Conservation (phyloP, 2,888 invertebrate genomes). For the Polietes domitor region DNA sequence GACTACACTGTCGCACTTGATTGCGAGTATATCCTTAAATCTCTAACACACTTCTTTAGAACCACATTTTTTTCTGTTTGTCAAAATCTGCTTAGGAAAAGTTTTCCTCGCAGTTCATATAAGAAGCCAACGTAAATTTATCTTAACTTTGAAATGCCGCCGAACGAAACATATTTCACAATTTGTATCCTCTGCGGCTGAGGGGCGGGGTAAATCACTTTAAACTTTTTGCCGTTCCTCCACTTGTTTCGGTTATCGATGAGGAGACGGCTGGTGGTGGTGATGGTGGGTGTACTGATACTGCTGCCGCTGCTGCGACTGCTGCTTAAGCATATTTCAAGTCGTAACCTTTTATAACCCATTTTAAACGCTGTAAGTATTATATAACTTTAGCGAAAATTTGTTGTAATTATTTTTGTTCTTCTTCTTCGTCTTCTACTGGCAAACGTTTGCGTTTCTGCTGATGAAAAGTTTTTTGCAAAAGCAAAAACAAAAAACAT, state of each 20-base stretch:
- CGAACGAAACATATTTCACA: slow-evolving; percentile 23
- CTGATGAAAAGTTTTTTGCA: slow-evolving; percentile 30
- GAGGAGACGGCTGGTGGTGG: neutral
- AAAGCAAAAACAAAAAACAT: neutral
- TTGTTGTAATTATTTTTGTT: slow-evolving; percentile 55
- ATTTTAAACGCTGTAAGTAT: slow-evolving; percentile 48
- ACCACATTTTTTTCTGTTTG: neutral
- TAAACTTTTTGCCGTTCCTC: slow-evolving; percentile 22
- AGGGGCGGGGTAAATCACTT: slow-evolving; percentile 26
- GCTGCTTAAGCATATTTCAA: slow-evolving; percentile 28
- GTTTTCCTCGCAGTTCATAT: neutral
- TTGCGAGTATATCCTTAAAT: slow-evolving; percentile 5
- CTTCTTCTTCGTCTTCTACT: neutral
- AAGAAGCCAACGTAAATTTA: slow-evolving; percentile 38
- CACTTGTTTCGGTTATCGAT: neutral
- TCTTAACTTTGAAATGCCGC: slow-evolving; percentile 29
- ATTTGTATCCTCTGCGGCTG: neutral
- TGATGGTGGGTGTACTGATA: neutral
- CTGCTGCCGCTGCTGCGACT: neutral
- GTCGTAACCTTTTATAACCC: slow-evolving; percentile 54
- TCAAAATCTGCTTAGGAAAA: slow-evolving; percentile 22
- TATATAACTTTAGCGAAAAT: slow-evolving; percentile 37
- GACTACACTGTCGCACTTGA: neutral
- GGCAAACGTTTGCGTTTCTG: neutral
- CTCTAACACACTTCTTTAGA: neutral